Evolutionary conservation across 1,140 invertebrate species (phyloP), one percentile per base, ranked within the genome.

Genomic region (Leucophenga varia): DNA sequence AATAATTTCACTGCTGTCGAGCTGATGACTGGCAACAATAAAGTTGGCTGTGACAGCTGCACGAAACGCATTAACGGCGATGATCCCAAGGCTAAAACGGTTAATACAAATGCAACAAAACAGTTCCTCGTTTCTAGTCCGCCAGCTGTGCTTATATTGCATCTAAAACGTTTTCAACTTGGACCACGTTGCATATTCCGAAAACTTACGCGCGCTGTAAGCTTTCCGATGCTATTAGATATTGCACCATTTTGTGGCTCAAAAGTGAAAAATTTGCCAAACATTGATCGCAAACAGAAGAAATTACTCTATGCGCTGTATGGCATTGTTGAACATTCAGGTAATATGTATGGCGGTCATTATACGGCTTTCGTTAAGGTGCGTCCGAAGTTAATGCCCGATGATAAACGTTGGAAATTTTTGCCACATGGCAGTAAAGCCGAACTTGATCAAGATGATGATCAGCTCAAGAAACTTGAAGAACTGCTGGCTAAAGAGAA

Each of bases 281-380:
- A 82, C 43, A 80, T 86, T 43, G 64, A 79, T 45, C 75, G 78
- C 18, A 83, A 81, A 18, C 85, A 89, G 67, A 82, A 78, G 39
- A 79, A 86, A 69, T 78, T 94, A 7, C 71, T 93, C 16, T 98
- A 98, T 76, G 87, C 90, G 0, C 78, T 98, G 14, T 98, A 96
- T 68, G 95, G 93, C 3, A 84, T 99, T 6, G 94, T 98, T 12
- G 93, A 94, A 68, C 96, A 99, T 69, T 89, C 86, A 47, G 96
- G 96, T 3, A 85, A 86, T 12, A 83, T 97, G 52, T 86, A 88
- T 59, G 88, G 90, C 38, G 96, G 95, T 3, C 96, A 98, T 77
- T 98, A 98, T 71, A 89, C 94, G n/a, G 93, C 95, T 6, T 98
- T 95, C 68, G 90, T 92, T 2, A 91, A 91, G 78, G 87, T 90